Percentiles rank a stretch among this genome's conserved stretches.
These are phyloP conservation scores for Rhabdomys dilectus DNA, from an alignment of 2,113 vertebrate genomes.

Conservation along the genomic window DNA sequence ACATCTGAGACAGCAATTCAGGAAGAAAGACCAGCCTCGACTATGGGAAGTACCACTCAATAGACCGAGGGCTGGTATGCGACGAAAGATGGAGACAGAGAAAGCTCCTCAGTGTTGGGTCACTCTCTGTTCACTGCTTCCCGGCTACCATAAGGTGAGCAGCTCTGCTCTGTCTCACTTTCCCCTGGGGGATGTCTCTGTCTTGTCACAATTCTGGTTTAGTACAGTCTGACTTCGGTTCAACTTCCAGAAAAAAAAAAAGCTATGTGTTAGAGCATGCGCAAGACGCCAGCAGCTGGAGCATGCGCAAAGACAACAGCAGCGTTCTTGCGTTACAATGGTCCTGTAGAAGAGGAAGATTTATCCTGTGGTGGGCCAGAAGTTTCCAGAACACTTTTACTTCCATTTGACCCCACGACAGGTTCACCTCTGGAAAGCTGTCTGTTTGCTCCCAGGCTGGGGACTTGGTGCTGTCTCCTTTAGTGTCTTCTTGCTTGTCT, in stretches of 20 bases:
- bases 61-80: background rate
- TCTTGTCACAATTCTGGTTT: too few relatives aligned
- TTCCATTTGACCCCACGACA: background rate
- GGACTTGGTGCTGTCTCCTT: background rate
- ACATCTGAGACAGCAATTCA: background rate
- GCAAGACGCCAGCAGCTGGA: too few relatives aligned
- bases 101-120: too few relatives aligned
- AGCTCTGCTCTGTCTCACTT: too few relatives aligned
- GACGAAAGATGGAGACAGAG: too few relatives aligned
- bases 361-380: rapidly evolving
- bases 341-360: background rate
- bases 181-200: background rate
- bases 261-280: rapidly evolving
- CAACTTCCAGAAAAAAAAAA: background rate
- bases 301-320: too few relatives aligned
- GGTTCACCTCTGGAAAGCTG: rapidly evolving
- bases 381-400: too few relatives aligned
- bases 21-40: background rate
- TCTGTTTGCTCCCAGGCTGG: background rate
- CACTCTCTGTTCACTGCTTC: background rate
- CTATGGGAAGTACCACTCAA: background rate
- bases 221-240: background rate
- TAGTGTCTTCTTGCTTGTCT: background rate
- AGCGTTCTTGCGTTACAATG: background rate
- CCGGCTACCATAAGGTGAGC: background rate